These are phyloP conservation scores for Taenioides sp. DNA, from an alignment of 2,797 vertebrate species.

Conservation along the genomic window DNA sequence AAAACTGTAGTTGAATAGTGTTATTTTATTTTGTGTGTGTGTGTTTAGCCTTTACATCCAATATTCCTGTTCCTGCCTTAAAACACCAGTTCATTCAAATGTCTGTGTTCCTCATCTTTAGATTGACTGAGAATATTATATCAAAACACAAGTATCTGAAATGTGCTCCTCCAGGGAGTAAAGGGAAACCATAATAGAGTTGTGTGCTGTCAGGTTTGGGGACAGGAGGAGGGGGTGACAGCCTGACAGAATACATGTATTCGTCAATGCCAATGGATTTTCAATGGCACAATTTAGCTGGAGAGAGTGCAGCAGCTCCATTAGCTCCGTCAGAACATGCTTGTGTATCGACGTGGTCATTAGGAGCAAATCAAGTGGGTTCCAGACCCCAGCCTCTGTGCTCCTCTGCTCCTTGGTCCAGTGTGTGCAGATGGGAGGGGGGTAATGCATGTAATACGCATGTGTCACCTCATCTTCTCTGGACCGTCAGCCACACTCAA, in stretches of 20 bases:
- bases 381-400: neutral
- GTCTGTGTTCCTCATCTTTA: neutral
- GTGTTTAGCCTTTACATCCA: too few relatives aligned
- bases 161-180: neutral
- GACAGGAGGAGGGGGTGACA: neutral
- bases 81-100: too few relatives aligned
- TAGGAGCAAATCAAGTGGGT: conserved; percentile 45
- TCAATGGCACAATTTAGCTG: conserved; percentile 30
- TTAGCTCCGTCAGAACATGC: conserved; percentile 47
- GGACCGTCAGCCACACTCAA: too few relatives aligned
- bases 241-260: conserved; percentile 17
- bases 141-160: neutral
- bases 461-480: neutral
- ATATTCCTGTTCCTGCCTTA: too few relatives aligned
- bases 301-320: conserved; percentile 27
- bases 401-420: neutral
- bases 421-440: neutral
- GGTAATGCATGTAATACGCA: too few relatives aligned
- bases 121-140: neutral
- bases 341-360: conserved; percentile 46
- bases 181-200: neutral
- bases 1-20: too few relatives aligned
- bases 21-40: too few relatives aligned
- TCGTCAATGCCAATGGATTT: conserved; percentile 43
- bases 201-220: conserved; percentile 3